These are phyloP conservation scores for Silurus asotus DNA, from an alignment of 2,113 vertebrate species.

Conservation along the genomic window DNA sequence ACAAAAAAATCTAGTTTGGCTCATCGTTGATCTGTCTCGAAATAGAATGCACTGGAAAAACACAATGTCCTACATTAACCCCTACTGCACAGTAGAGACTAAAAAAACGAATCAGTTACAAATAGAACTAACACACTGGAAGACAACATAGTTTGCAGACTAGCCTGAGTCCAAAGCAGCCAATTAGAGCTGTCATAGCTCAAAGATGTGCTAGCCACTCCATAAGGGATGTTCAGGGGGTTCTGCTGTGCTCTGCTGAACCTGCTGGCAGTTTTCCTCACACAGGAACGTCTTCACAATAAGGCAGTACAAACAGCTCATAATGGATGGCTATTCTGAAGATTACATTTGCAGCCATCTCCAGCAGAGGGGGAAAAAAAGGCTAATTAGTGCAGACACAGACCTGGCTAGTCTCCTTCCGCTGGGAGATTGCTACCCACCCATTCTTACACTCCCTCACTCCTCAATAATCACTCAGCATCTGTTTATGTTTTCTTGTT, in stretches of 20 bases:
- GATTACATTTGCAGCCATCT: constrained; percentile 25
- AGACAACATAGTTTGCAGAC: constrained; percentile 13
- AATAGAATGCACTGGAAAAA: constrained; percentile 21
- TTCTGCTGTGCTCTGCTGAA: constrained; percentile 27
- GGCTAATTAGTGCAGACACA: constrained; percentile 42
- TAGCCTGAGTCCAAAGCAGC: constrained; percentile 19
- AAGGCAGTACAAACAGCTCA: constrained; percentile 37
- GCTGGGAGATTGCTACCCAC: constrained; percentile 43
- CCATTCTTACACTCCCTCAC: constrained; percentile 34
- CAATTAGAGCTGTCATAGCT: constrained; percentile 31
- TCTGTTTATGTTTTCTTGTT: constrained; percentile 72
- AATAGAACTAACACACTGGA: constrained; percentile 16
- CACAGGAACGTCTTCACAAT: constrained; percentile 46
- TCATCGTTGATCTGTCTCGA: constrained; percentile 32
- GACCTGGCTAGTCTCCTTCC: constrained; percentile 41
- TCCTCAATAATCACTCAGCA: constrained; percentile 60
- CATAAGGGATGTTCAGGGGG: constrained; percentile 18
- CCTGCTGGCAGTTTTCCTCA: constrained; percentile 20
- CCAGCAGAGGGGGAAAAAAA: constrained; percentile 31
- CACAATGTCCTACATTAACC: constrained; percentile 12
- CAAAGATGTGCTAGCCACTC: neutral
- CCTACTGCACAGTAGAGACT: neutral
- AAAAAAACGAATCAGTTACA: neutral
- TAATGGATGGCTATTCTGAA: constrained; percentile 17
- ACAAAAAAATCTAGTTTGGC: constrained; percentile 22